Conservation (phyloP, 2,113 vertebrate species). For the Calidris pygmaea region DNA sequence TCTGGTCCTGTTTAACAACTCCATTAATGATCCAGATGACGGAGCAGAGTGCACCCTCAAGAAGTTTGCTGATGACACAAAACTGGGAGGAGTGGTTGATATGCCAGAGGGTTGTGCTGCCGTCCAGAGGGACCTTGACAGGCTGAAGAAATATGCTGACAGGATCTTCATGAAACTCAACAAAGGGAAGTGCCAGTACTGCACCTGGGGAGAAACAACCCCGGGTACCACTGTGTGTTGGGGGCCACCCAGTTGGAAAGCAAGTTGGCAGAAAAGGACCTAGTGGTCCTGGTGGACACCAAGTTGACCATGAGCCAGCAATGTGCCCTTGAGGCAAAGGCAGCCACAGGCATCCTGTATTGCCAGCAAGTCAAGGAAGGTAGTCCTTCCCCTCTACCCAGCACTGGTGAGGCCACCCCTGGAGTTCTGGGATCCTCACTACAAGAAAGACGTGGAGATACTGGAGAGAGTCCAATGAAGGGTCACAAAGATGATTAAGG, state of each 20-base stretch:
- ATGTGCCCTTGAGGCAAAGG: background rate
- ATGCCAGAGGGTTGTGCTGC: background rate
- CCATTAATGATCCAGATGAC: background rate
- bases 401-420: background rate
- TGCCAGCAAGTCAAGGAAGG: background rate
- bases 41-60: background rate
- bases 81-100: background rate
- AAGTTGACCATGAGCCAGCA: background rate
- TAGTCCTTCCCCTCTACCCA: background rate
- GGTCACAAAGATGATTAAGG: background rate
- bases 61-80: background rate
- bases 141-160: background rate
- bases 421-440: background rate
- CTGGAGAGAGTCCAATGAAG: background rate
- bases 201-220: background rate
- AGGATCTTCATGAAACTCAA: background rate
- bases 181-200: background rate
- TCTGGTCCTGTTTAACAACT: background rate
- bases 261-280: background rate
- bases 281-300: background rate
- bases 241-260: background rate
- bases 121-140: background rate
- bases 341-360: background rate
- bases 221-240: background rate
- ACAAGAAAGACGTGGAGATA: background rate